These are phyloP conservation scores for Hypothenemus hampei DNA, from an alignment of 1,140 invertebrate genomes.

Conservation along the genomic window DNA sequence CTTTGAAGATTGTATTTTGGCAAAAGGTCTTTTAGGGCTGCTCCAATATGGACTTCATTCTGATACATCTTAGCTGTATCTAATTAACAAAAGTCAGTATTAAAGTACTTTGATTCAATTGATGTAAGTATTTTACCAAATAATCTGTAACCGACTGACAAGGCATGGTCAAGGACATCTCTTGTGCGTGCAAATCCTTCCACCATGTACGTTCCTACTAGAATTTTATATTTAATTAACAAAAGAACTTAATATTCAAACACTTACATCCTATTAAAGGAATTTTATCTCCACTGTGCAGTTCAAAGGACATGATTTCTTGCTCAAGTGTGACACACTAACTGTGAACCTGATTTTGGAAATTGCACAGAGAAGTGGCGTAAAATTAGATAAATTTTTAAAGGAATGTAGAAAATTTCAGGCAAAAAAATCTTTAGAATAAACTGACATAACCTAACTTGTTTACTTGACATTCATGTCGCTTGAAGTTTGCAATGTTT, in stretches of 20 bases:
- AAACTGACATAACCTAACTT: too few relatives aligned
- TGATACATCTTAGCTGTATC: constrained; percentile 72
- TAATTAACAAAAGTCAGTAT: constrained; percentile 39
- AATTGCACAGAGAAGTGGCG: too few relatives aligned
- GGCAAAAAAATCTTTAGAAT: too few relatives aligned
- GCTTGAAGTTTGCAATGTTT: too few relatives aligned
- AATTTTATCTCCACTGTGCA: constrained; percentile 15
- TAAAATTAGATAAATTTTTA: too few relatives aligned
- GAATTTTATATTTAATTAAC: not conserved
- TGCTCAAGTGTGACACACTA: too few relatives aligned
- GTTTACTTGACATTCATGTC: too few relatives aligned
- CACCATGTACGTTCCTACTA: constrained; percentile 29
- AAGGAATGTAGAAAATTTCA: too few relatives aligned
- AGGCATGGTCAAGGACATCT: constrained; percentile 23
- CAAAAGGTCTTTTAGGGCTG: constrained; percentile 55
- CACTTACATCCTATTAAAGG: constrained; percentile 24
- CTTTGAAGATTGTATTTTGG: constrained; percentile 60
- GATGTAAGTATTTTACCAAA: constrained; percentile 20
- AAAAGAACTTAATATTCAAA: not conserved
- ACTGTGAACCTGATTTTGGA: too few relatives aligned
- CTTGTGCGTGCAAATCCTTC: constrained; percentile 12
- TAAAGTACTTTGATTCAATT: not conserved
- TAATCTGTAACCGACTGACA: constrained; percentile 23
- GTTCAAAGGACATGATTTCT: constrained; percentile 7
- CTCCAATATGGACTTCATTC: constrained; percentile 67